phyloP scores from a whole-genome alignment of 1,140 invertebrate genomes.

The Pseudomyrmex sp. region DNA sequence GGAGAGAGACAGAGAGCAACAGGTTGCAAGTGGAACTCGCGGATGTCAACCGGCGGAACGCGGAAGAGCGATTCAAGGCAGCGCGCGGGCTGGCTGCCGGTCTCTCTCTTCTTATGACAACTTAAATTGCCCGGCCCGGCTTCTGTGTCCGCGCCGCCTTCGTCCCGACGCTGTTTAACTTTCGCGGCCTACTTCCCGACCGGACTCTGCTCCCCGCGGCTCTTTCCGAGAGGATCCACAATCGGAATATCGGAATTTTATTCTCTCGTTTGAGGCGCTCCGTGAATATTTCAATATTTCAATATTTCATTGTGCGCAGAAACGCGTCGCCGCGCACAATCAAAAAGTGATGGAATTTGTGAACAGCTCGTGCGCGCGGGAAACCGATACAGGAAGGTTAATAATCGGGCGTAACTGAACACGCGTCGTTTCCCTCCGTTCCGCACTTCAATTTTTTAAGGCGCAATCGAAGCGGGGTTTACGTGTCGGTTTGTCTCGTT shows the following conservation, averaged over 20 bases:
- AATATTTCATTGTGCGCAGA: constrained; percentile 46
- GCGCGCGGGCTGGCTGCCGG: constrained; percentile 61
- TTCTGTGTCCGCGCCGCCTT: neutral
- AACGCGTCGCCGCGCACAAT: constrained; percentile 31
- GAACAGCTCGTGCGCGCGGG: constrained; percentile 20
- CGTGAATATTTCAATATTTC: constrained; percentile 60
- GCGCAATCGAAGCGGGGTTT: neutral
- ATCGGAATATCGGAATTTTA: constrained; percentile 35
- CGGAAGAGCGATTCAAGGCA: constrained; percentile 73
- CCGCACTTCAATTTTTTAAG: constrained; percentile 42
- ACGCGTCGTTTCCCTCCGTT: neutral
- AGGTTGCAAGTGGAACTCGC: constrained; percentile 84
- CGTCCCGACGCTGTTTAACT: constrained; percentile 11
- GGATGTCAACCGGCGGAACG: constrained; percentile 77
- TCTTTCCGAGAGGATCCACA: neutral
- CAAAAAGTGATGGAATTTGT: constrained; percentile 58
- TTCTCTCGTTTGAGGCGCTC: constrained; percentile 38
- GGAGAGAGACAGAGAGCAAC: constrained; percentile 81
- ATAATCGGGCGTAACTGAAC: constrained; percentile 56
- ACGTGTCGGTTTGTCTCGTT: constrained; percentile 28
- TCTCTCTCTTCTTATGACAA: constrained; percentile 67
- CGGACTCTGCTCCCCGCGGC: neutral
- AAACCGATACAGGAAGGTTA: neutral
- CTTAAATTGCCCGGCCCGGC: constrained; percentile 54
- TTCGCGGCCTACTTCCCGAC: constrained; percentile 35